Base-by-base conservation (phyloP, 2,888 invertebrate species). In the Siphlonurus alternatus region DNA sequence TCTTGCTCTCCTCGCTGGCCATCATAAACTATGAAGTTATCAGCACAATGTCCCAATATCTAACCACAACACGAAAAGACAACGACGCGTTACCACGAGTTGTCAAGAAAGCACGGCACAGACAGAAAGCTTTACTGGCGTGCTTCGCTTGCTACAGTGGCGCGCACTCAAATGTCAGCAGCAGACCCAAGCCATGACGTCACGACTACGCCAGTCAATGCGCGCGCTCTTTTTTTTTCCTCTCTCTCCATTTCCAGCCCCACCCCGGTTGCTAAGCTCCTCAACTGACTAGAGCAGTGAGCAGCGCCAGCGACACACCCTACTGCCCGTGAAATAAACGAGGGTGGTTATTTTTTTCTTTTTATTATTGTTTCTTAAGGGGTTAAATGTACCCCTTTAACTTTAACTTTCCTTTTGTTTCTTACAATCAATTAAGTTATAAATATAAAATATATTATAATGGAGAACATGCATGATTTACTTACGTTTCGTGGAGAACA, bases 1-100 rank as follows among this genome's bases (percentile, higher is more conserved):
- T 86, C 76, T 84, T 86, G 74, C 83, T 84, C 71, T 84, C 85
- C 81, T 89, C 88, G 70, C 87, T 85, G 72, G 88, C 84, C 88
- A 89, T 89, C 75, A 75, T 22, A 18, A 56, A 79, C 38, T 62
- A 22, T 10, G 23, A 24, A 38, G 23, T 62, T 51, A 38, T 19
- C 19, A 25, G 25, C 19, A 61, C 18, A 60, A 61, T 25, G 23
- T 51, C 20, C 22, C 53, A 20, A 53, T 23, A 20, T 23, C 53
- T 20, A 2, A 23, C 24, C 24, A 23, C 61, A n/a, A 23, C 61
- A 23, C 23, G 19, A 23, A 61, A 23, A n/a, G n/a, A 23, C 23
- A 23, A 24, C 22, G 62, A 53, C 23, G 10, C 62, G 22, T 20
- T n/a, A 25, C 51, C 24, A 2, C 38, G 51, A 63, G 2, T 38